Conservation (phyloP, 2,797 vertebrate species). For the Anabas testudineus region DNA sequence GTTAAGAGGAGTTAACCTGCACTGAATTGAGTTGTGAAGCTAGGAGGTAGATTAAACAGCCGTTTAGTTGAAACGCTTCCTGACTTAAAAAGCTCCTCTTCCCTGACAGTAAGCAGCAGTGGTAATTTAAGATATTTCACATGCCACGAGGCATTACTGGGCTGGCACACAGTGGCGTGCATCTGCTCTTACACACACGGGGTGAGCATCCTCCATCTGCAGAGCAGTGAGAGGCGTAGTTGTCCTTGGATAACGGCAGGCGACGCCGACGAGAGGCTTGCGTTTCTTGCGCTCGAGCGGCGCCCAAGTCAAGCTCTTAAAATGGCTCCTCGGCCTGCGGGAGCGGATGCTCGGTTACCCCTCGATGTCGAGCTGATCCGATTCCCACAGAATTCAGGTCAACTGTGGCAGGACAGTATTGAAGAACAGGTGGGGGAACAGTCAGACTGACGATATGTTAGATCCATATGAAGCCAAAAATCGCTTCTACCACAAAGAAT, state of each 20-base stretch:
- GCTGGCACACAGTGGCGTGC: slow-evolving; percentile 48
- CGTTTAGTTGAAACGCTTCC: slow-evolving; percentile 33
- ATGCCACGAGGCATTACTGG: slow-evolving; percentile 45
- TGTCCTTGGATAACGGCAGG: slow-evolving; percentile 47
- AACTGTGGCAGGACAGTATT: slow-evolving; percentile 23
- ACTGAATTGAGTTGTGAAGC: slow-evolving; percentile 5
- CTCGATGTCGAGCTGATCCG: not conserved
- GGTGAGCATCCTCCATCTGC: slow-evolving; percentile 26
- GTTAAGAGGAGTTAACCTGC: not conserved
- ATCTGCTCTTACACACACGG: slow-evolving; percentile 43
- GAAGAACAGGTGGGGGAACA: slow-evolving; percentile 23
- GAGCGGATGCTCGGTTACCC: slow-evolving; percentile 43
- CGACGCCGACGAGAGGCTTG: slow-evolving; percentile 36
- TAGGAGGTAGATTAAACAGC: slow-evolving; percentile 33
- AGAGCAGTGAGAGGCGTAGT: slow-evolving; percentile 8
- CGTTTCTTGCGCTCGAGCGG: slow-evolving; percentile 27
- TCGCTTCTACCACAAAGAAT: not conserved
- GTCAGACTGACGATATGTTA: not conserved
- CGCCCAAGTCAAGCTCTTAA: slow-evolving; percentile 56
- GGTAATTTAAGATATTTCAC: slow-evolving; percentile 52
- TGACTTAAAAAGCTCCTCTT: slow-evolving; percentile 44
- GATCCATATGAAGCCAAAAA: too few relatives aligned
- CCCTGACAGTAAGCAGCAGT: slow-evolving; percentile 42
- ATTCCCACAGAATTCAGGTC: slow-evolving; percentile 39
- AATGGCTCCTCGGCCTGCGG: slow-evolving; percentile 58